Evolutionary conservation across 2,113 vertebrate genomes (phyloP).

Genomic region (Bubo blakistoni): DNA sequence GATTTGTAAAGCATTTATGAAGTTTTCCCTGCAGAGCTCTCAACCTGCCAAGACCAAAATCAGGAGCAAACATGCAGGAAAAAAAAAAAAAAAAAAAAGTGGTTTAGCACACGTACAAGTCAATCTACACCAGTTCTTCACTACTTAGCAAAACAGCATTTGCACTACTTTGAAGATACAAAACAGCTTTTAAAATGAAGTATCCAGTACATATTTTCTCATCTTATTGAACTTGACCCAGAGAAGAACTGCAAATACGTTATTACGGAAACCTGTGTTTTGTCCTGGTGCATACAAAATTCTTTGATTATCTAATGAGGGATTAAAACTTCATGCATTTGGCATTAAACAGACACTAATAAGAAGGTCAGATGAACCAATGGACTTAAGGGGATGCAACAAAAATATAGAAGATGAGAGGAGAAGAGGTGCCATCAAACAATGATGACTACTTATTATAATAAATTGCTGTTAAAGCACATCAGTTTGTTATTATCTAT

Average conservation of each 20-base stretch:
- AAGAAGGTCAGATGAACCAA: not conserved
- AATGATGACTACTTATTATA: not conserved
- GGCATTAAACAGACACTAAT: not conserved
- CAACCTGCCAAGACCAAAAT: not conserved
- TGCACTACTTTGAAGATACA: not conserved
- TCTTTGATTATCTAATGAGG: not conserved
- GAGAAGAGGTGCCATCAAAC: not conserved
- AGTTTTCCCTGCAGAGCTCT: not conserved
- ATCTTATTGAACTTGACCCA: not conserved
- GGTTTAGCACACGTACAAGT: not conserved
- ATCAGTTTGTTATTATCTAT: not conserved
- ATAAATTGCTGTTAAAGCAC: not conserved
- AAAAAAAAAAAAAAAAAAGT: not conserved
- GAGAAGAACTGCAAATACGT: not conserved
- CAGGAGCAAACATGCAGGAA: not conserved
- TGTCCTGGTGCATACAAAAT: not conserved
- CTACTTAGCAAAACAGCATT: not conserved
- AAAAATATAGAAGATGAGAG: not conserved
- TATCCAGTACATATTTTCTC: not conserved
- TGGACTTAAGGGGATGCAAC: not conserved
- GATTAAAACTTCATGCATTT: not conserved
- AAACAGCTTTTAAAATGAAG: not conserved
- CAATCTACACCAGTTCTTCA: not conserved
- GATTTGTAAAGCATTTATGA: conserved; percentile 1
- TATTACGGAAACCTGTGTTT: not conserved